Evolutionary conservation across 2,113 vertebrate genomes (phyloP), one percentile per base, ranked within the genome.

Genomic region (Mesoclemmys tuberculata): DNA sequence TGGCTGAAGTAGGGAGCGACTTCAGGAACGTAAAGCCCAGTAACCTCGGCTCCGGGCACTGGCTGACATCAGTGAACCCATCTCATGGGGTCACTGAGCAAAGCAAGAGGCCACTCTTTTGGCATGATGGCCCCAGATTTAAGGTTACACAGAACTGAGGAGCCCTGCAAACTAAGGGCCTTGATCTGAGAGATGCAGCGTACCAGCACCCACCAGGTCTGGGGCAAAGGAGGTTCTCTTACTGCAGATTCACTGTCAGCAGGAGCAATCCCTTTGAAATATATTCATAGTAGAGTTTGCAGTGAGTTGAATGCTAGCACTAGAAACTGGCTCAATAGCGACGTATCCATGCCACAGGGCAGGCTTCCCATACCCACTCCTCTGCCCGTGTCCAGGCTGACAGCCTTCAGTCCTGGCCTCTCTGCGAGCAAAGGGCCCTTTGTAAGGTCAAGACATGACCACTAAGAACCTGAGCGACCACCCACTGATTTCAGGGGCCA

Each of bases 61-160:
- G 94, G 46, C 80, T 80, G 86, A 84, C n/a, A 9, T 11, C 2
- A 85, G 46, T 1, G 61, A 75, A 46, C 10, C 0, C 1, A 8
- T 3, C 5, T 79, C 49, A 27, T 35, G 0, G 26, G 88, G 94
- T 95, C 88, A 80, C 48, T 4, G 91, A 51, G 82, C 87, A 35
- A 31, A 5, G 2, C 16, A 89, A 44, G 94, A 95, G 93, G 90
- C 90, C 93, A 22, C 31, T 88, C 68, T 88, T 0, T 3, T 44
- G 38, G 24, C 2, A 49, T 7, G 56, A 68, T 41, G 2, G 27
- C 35, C 52, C 41, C 48, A 38, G 46, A 9, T 21, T 4, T 87
- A 58, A 82, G 46, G 24, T 21, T 1, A 24, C 1, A 1, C 38
- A 0, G 0, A 52, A 82, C 31, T 26, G 10, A 27, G 12, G 58